These are phyloP conservation scores for Clivina fossor DNA, from an alignment of 2,888 invertebrate genomes.

Conservation along the genomic window DNA sequence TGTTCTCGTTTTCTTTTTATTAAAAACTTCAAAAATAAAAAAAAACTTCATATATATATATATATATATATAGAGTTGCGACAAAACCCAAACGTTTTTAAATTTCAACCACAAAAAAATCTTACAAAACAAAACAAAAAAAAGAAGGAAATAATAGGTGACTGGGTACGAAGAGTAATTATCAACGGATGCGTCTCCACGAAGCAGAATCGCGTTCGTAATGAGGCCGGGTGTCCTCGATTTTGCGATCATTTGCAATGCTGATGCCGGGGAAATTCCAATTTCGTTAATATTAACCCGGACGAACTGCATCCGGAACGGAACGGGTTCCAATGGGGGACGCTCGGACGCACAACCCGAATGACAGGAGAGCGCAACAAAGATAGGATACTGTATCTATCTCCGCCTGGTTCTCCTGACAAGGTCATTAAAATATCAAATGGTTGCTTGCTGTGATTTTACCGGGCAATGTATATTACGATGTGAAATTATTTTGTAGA, in stretches of 20 bases:
- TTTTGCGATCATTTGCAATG: slow-evolving; percentile 12
- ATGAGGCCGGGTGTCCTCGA: neutral
- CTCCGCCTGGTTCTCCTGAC: slow-evolving; percentile 6
- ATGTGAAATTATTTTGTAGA: too few relatives aligned
- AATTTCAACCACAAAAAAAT: neutral
- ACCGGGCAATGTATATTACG: too few relatives aligned
- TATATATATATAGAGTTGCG: too few relatives aligned
- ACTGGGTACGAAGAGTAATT: neutral
- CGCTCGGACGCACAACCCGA: too few relatives aligned
- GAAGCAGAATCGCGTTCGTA: neutral
- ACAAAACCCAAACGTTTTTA: neutral
- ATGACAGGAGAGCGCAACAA: too few relatives aligned
- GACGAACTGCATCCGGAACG: neutral
- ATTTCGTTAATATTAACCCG: slow-evolving; percentile 11
- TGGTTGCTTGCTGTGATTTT: too few relatives aligned
- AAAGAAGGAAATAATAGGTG: neutral
- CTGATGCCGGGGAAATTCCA: slow-evolving; percentile 14
- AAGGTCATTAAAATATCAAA: slow-evolving; percentile 10
- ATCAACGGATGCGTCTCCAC: neutral
- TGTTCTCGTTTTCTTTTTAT: too few relatives aligned
- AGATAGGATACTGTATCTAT: too few relatives aligned
- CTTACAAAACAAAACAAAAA: neutral
- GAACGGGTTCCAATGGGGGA: slow-evolving; percentile 1
- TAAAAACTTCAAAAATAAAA: too few relatives aligned
- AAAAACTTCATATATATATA: neutral